Evolutionary conservation across 2,888 invertebrate genomes (phyloP), one percentile per base, ranked within the genome.

Genomic region (Metallyticus violacea): DNA sequence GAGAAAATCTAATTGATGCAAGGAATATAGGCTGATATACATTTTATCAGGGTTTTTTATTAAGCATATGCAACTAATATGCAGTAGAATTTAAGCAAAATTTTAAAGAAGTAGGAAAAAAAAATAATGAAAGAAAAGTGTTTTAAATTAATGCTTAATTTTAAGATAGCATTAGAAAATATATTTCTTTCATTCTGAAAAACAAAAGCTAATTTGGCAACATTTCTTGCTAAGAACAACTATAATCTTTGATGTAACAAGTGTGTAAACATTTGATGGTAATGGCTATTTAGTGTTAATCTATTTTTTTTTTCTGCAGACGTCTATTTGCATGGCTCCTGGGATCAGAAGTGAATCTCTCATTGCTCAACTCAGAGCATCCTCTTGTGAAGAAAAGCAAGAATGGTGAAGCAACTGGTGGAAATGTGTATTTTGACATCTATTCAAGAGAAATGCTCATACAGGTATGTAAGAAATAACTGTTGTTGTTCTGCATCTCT

Each of bases 311-410:
- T 26, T 40, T 77, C 83, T 85, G 78, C 89, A 94, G 96, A 89
- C 94, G 97, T 62, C 92, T 98, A 40, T 97, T 96, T 91, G 95
- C 96, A 0, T 98, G 97, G 97, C 92, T 98, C 28, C 92, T 97
- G 89, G 97, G 96, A 79, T 94, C 94, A 7, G 96, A 96, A 91
- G 93, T 94, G 40, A 94, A 94, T 89, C 93, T 93, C 87, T 90
- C 91, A 26, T 89, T 90, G n/a, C 89, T 91, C 83, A 90, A 90
- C 87, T 90, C 91, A 7, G 91, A 91, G 84, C 91, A 92, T 88
- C 90, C 91, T 22, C 89, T 91, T 86, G 90, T 91, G 79, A 90
- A 91, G 88, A 89, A 89, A 88, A 90, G 89, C n/a, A 90, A 90
- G 79, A 90, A 90, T 22, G 85, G 89, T 26, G 91, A 91, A 79